A percentile compares a stretch with the other conserved stretches of the same genome.
phyloP scores from a whole-genome alignment of 2,797 vertebrate genomes.

The Pangasius mekongensis region DNA sequence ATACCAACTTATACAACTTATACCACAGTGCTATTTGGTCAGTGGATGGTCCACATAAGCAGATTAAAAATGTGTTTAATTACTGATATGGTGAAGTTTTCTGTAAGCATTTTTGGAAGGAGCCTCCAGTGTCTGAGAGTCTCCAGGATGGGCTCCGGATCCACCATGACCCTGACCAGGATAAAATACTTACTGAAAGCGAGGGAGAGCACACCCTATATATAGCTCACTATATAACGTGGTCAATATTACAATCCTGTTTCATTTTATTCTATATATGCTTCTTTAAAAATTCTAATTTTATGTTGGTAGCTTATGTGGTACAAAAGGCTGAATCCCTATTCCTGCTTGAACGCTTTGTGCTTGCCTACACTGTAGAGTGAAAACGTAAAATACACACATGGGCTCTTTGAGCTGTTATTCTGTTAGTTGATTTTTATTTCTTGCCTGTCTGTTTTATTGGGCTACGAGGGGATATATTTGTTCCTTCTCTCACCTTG shows the following conservation, averaged over 20 bases:
- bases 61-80: background rate
- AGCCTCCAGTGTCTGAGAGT: background rate
- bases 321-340: no score
- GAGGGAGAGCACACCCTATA: no score
- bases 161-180: background rate
- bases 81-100: background rate
- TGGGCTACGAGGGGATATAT: slow-evolving; percentile 30
- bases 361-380: background rate
- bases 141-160: background rate
- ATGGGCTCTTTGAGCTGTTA: slow-evolving; percentile 6
- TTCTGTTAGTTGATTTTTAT: background rate
- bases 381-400: slow-evolving; percentile 1
- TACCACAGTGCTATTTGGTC: background rate
- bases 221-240: background rate
- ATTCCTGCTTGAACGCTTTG: no score
- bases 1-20: background rate
- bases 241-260: background rate
- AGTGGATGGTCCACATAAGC: background rate
- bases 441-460: slow-evolving; percentile 11
- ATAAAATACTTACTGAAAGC: background rate
- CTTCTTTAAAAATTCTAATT: background rate
- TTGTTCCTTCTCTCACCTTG: background rate
- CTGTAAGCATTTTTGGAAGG: background rate
- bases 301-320: no score
- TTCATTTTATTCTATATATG: background rate